Evolutionary conservation across 92 coral and sea anemone species (phyloP).

Genomic region (Pocillopora meandrina): DNA sequence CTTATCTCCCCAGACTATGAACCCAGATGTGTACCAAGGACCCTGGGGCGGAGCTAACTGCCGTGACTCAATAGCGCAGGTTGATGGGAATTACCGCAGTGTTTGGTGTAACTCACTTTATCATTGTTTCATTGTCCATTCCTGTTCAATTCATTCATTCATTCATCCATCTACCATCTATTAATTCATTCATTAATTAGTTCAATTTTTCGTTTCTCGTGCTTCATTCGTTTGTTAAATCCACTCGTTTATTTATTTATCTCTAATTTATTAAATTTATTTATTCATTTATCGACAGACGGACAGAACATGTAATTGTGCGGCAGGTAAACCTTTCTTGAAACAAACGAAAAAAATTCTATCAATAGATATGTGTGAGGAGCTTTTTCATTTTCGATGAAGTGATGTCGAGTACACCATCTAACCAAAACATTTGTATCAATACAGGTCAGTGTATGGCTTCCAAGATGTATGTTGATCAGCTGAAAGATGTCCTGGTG

Average conservation of each 20-base stretch:
- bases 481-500: slow-evolving; percentile 79
- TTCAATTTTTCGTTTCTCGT: neutral
- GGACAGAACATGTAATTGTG: slow-evolving; percentile 76
- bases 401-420: neutral
- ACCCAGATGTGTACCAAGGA: slow-evolving; percentile 93
- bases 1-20: slow-evolving; percentile 69
- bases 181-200: neutral
- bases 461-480: slow-evolving; percentile 87
- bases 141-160: too few species aligned
- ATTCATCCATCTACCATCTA: too few species aligned
- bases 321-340: slow-evolving; percentile 62
- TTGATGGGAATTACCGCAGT: slow-evolving; percentile 9
- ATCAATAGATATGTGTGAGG: too few species aligned
- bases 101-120: neutral
- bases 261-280: too few species aligned
- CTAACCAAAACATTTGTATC: neutral
- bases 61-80: slow-evolving; percentile 96
- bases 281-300: slow-evolving; percentile 51
- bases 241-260: neutral
- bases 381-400: too few species aligned
- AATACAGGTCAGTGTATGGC: slow-evolving; percentile 84
- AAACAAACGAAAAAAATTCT: neutral
- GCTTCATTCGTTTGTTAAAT: neutral
- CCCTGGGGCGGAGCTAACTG: slow-evolving; percentile 97
- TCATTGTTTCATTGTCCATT: neutral